Evolutionary conservation across 2,888 invertebrate genomes (phyloP).

Genomic region (Drosophila percnosoma): DNA sequence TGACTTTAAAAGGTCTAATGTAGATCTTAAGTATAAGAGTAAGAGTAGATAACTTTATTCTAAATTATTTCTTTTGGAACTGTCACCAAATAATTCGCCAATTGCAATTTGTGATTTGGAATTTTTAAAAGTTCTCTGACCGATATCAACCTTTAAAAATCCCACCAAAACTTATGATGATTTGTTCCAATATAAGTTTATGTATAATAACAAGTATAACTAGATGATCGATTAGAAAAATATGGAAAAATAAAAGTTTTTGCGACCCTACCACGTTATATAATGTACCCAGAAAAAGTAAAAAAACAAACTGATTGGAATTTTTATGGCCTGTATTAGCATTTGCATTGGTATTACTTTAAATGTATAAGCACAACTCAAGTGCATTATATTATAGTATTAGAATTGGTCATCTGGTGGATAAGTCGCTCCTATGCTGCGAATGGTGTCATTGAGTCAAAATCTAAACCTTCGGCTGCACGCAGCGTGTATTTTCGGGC

Average conservation of each 20-base stretch:
- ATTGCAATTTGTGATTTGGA: not conserved
- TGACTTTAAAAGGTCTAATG: not conserved
- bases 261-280: not conserved
- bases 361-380: conserved; percentile 13
- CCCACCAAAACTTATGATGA: not conserved
- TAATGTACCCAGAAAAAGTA: not conserved
- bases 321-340: conserved; percentile 54
- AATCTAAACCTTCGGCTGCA: conserved; percentile 52
- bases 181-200: too few species aligned
- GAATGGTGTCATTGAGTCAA: conserved; percentile 7
- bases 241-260: too few species aligned
- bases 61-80: not conserved
- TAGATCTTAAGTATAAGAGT: not conserved
- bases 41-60: not conserved
- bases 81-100: not conserved
- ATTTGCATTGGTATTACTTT: conserved; percentile 43
- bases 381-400: conserved; percentile 13
- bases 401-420: conserved; percentile 20
- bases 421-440: conserved; percentile 8
- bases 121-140: too few species aligned
- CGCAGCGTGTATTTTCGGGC: conserved; percentile 77
- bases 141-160: not conserved
- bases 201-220: too few species aligned
- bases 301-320: not conserved
- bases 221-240: too few species aligned